phyloP scores from a whole-genome alignment of 2,888 invertebrate genomes.

The Himalopsyche japonica region DNA sequence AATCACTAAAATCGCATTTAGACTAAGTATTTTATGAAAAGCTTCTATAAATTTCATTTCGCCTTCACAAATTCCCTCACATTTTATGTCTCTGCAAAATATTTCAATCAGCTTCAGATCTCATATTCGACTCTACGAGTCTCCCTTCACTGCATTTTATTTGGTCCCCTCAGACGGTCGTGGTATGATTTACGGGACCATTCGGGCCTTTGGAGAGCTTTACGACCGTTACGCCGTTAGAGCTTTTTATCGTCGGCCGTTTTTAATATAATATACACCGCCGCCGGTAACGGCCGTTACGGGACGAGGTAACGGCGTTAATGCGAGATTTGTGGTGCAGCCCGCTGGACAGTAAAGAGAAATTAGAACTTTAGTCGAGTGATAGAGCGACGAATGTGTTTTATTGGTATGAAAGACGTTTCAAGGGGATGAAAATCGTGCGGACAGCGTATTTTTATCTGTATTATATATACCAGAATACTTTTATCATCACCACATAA shows the following conservation, averaged over 20 bases:
- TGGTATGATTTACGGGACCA: conserved; percentile 17
- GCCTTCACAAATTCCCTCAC: neutral
- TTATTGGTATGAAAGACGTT: neutral
- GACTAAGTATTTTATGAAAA: neutral
- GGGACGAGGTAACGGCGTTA: conserved; percentile 33
- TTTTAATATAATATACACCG: conserved; percentile 33
- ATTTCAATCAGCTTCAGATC: neutral
- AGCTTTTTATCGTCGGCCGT: conserved; percentile 34
- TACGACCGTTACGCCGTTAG: conserved; percentile 19
- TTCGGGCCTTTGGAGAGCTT: conserved; percentile 11
- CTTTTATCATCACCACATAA: no score
- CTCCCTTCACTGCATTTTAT: neutral
- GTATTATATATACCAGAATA: no score
- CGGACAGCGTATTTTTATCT: neutral
- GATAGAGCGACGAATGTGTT: neutral
- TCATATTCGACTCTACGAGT: neutral
- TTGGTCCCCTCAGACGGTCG: conserved; percentile 8
- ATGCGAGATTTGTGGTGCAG: conserved; percentile 21
- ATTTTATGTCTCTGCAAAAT: neutral
- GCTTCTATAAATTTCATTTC: neutral
- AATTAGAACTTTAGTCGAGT: conserved; percentile 2
- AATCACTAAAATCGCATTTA: no score
- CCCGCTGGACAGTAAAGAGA: conserved; percentile 7
- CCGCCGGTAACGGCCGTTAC: conserved; percentile 34
- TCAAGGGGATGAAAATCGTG: neutral